phyloP scores from a whole-genome alignment of 2,888 invertebrate genomes.

The Leucophenga montana region DNA sequence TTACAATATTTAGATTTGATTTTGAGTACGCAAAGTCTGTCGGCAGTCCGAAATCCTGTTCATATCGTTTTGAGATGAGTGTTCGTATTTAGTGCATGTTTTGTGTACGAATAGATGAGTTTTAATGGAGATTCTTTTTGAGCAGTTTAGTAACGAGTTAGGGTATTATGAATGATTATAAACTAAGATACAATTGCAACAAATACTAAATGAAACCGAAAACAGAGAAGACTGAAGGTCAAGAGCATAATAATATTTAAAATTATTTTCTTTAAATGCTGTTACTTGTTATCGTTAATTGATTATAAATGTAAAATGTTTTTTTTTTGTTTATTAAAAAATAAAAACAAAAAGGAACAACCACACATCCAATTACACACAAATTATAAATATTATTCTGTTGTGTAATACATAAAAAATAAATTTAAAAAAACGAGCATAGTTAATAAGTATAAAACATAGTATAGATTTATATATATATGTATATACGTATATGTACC shows the following conservation, averaged over 20 bases:
- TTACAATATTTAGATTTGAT: background rate
- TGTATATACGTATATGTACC: background rate
- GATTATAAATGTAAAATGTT: constrained; percentile 14
- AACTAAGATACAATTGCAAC: constrained; percentile 11
- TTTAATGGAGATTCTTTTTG: too few relatives aligned
- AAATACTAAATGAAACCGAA: constrained; percentile 12
- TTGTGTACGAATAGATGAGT: too few relatives aligned
- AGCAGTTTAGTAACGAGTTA: too few relatives aligned
- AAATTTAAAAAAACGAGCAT: background rate
- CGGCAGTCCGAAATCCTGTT: too few relatives aligned
- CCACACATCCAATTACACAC: background rate
- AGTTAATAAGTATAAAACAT: background rate
- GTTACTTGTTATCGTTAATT: constrained; percentile 1
- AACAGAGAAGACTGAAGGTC: constrained; percentile 63
- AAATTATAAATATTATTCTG: background rate
- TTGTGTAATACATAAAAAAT: background rate
- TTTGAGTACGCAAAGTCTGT: background rate
- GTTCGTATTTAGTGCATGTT: background rate
- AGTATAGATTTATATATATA: background rate
- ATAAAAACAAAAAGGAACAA: background rate
- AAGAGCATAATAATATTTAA: constrained; percentile 50
- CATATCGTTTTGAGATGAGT: background rate
- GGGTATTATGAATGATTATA: too few relatives aligned
- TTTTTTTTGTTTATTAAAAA: constrained; percentile 12
- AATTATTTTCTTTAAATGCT: background rate